Conservation (phyloP, 1,140 invertebrate genomes). For the Scaptomyza graminum region DNA sequence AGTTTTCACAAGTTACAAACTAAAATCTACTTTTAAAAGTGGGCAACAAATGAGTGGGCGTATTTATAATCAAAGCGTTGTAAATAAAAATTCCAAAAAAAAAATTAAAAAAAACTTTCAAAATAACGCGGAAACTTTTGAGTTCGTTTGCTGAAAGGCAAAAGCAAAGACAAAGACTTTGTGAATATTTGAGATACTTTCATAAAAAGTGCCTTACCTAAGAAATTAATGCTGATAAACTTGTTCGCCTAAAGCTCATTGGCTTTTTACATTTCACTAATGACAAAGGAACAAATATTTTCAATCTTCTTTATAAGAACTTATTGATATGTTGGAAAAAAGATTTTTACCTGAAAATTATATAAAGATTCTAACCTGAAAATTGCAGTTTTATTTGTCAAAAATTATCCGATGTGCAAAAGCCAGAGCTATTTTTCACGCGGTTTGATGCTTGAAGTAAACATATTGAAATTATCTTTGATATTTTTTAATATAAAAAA, state of each 20-base stretch:
- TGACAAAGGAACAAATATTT: too few relatives aligned
- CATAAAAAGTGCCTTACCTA: too few relatives aligned
- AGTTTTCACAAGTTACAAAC: background rate
- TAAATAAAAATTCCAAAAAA: background rate
- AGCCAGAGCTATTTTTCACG: too few relatives aligned
- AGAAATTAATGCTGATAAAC: background rate
- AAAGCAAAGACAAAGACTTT: background rate
- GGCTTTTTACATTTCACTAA: background rate
- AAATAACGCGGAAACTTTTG: slow-evolving; percentile 19
- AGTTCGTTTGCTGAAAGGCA: background rate
- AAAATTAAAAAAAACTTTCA: slow-evolving; percentile 24
- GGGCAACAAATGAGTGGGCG: slow-evolving; percentile 12
- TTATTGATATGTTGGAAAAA: too few relatives aligned
- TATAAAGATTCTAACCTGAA: too few relatives aligned
- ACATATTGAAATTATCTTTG: too few relatives aligned
- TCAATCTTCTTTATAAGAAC: too few relatives aligned
- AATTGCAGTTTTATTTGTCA: too few relatives aligned
- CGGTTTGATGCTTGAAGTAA: too few relatives aligned
- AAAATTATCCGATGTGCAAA: too few relatives aligned
- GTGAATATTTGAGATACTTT: slow-evolving; percentile 3
- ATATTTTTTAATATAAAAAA: too few relatives aligned
- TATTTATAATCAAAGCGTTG: slow-evolving; percentile 21
- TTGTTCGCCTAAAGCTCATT: background rate
- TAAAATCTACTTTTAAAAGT: background rate
- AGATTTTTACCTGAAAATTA: too few relatives aligned